A percentile compares a stretch with the other conserved stretches of the same genome.
Evolutionary conservation across 92 coral and sea anemone species (phyloP).

Genomic region (Muricea muricata): DNA sequence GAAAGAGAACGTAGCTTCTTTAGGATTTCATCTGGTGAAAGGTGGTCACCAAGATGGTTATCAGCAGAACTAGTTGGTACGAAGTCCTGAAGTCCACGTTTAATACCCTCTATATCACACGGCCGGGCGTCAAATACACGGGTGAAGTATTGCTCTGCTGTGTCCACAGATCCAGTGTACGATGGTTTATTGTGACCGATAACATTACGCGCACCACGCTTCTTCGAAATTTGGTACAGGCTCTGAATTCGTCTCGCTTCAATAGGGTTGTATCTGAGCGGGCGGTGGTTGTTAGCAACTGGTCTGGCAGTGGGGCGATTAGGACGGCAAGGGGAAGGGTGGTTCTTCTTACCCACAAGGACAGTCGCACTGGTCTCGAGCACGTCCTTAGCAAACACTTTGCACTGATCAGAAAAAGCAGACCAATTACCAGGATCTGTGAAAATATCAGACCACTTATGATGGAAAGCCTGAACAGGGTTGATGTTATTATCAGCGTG

Average conservation of each 20-base stretch:
- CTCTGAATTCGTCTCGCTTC: slow-evolving; percentile 2
- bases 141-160: background rate
- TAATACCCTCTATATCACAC: background rate
- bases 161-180: background rate
- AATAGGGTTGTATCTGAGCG: background rate
- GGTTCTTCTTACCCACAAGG: background rate
- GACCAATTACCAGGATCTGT: background rate
- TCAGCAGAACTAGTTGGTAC: background rate
- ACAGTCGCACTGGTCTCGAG: background rate
- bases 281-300: background rate
- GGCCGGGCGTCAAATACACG: background rate
- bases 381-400: background rate
- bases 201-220: background rate
- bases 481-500: background rate
- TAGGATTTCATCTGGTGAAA: background rate
- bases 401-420: background rate
- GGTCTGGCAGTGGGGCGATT: background rate
- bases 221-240: background rate
- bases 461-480: background rate
- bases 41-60: background rate
- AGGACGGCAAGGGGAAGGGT: background rate
- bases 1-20: background rate
- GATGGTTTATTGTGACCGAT: background rate
- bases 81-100: background rate
- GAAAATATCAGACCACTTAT: background rate